Base-by-base conservation (phyloP, 2,113 vertebrate genomes). In the Neopipo cinnamomea region DNA sequence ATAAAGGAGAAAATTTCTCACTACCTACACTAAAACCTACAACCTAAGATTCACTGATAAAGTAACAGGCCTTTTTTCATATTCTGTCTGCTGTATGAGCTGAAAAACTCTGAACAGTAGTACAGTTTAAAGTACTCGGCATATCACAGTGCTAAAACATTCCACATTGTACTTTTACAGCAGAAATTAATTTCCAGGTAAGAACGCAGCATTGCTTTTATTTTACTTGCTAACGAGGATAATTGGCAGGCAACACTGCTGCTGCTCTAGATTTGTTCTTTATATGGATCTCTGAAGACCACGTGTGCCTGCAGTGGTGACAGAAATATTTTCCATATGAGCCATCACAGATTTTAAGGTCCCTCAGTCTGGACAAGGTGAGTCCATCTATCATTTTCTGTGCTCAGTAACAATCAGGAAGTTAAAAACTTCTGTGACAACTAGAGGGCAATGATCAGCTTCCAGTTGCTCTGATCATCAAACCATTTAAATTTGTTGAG, bases 281-380 rank as follows among this genome's bases (percentile, higher is more conserved):
- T 87, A 90, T 50, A 75, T 86, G 96, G 96, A 97, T 96, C 97
- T 97, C 97, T 94, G 96, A 95, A 95, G 96, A 96, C 97, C 97
- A 97, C 85, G 96, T 97, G 97, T 94, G 84, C 96, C 85, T 9
- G 56, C 93, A 78, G 96, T 25, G 67, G 96, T 94, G 96, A 96
- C 93, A 97, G 96, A 98, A 98, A 98, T 98, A 97, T 88, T 97
- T 98, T 98, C 98, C 97, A 97, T 97, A 96, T 96, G 97, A 98
- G 96, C 95, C 95, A 93, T 85, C 47, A 68, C 66, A 91, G 95
- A 76, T 81, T 96, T 92, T 56, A 90, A 95, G 77, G 81, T 91
- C 89, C 89, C 95, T 89, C 61, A 33, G 90, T 42, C 91, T 75
- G 80, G 67, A 81, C 41, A 50, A 96, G 96, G 97, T 90, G 33